Conservation (phyloP, 2,888 invertebrate species). For the Serripes groenlandicus region DNA sequence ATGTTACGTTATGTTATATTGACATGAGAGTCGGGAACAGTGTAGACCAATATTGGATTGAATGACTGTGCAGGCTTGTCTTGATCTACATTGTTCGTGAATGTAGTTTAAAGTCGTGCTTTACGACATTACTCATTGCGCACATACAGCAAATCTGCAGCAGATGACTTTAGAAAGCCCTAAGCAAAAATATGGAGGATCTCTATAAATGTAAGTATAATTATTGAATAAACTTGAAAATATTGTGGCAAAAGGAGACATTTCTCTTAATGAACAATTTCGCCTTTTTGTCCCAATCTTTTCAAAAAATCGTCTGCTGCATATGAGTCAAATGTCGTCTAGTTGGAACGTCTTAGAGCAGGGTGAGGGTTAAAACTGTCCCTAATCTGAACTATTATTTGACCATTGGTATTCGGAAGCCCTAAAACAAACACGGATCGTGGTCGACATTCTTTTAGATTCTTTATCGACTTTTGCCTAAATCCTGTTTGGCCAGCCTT, state of each 20-base stretch:
- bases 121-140: background rate
- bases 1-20: no score
- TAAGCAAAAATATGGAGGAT: no score
- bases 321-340: no score
- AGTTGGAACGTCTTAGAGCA: no score
- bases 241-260: no score
- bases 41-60: background rate
- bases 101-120: background rate
- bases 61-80: background rate
- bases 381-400: background rate
- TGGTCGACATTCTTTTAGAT: background rate
- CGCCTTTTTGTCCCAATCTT: background rate
- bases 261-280: background rate
- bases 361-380: background rate
- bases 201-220: background rate
- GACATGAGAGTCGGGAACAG: background rate
- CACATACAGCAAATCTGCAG: no score
- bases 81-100: background rate
- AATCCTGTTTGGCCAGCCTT: background rate
- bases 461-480: slow-evolving; percentile 8
- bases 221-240: no score
- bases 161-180: no score
- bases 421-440: slow-evolving; percentile 11
- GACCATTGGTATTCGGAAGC: slow-evolving; percentile 3
- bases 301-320: background rate